Conservation (phyloP, 2,113 vertebrate species). For the Neodontobutis hainanensis region DNA sequence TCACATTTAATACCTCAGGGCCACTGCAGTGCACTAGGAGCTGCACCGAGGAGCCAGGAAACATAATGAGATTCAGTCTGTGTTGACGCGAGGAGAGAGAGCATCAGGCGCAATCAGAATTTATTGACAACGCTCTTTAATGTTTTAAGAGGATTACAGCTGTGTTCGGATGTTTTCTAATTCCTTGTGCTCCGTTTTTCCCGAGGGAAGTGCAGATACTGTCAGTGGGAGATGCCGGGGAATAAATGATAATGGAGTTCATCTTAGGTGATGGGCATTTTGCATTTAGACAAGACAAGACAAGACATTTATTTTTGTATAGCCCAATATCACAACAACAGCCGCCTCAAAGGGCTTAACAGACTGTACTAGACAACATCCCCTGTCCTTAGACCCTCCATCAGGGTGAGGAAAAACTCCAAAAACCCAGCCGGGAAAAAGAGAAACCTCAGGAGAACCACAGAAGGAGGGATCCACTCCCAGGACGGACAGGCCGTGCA, state of each 20-base stretch:
- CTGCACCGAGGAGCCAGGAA: constrained; percentile 21
- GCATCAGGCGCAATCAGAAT: constrained; percentile 11
- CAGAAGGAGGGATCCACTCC: no score
- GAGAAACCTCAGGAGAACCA: no score
- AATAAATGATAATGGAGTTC: constrained; percentile 16
- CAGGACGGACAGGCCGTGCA: no score
- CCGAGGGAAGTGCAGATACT: constrained; percentile 18
- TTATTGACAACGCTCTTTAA: constrained; percentile 6
- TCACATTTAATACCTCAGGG: constrained; percentile 16
- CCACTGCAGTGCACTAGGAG: constrained; percentile 38
- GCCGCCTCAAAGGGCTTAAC: no score
- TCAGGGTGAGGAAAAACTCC: no score
- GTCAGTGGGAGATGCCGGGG: constrained; percentile 8
- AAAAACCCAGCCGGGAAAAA: no score
- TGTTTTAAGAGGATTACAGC: constrained; percentile 17
- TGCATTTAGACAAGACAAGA: no score
- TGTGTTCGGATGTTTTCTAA: constrained; percentile 13
- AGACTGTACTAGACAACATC: no score
- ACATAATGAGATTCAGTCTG: constrained; percentile 10
- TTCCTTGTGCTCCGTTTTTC: constrained; percentile 9
- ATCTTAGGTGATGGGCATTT: constrained; percentile 26
- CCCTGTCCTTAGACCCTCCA: no score
- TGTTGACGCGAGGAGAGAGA: constrained; percentile 23
- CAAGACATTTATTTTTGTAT: no score
- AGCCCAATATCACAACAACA: no score